Percentiles rank a stretch among this genome's conserved stretches.
phyloP scores from a whole-genome alignment of 2,113 vertebrate species.

The Petrocephalus microphthalmus region DNA sequence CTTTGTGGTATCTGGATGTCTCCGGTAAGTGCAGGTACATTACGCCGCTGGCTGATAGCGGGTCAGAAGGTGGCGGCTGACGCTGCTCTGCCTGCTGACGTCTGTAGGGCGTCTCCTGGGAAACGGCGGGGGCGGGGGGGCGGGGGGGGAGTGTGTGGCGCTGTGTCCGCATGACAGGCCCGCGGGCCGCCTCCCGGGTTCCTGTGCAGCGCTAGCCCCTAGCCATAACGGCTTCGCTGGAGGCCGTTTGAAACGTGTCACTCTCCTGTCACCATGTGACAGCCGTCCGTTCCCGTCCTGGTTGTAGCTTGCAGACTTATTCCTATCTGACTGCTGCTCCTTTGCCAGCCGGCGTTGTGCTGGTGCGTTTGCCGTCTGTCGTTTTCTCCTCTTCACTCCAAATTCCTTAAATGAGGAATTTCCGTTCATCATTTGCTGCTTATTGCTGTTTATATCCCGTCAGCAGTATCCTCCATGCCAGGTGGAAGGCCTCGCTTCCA shows the following conservation, averaged over 20 bases:
- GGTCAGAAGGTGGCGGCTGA: neutral
- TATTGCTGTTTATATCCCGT: slow-evolving; percentile 24
- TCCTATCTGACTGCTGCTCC: neutral
- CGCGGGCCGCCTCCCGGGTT: neutral
- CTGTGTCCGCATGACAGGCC: neutral
- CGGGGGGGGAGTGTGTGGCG: neutral
- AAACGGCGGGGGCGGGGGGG: neutral
- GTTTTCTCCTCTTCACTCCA: slow-evolving; percentile 1
- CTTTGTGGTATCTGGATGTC: neutral
- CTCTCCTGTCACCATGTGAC: neutral
- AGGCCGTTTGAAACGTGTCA: neutral
- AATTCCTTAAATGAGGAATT: slow-evolving; percentile 18
- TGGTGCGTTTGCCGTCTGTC: neutral
- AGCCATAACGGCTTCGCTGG: neutral
- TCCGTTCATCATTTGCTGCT: slow-evolving; percentile 33
- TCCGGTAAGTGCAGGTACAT: neutral
- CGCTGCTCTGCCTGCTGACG: neutral
- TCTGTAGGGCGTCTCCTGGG: slow-evolving; percentile 4
- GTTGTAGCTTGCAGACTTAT: neutral
- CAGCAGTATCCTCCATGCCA: slow-evolving; percentile 29
- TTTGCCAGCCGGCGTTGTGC: neutral
- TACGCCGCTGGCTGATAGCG: neutral
- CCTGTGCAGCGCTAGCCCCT: neutral
- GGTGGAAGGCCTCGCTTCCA: neutral
- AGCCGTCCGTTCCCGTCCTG: neutral